Evolutionary conservation across 2,888 invertebrate genomes (phyloP).

Genomic region (Neocrepidodera transversa): DNA sequence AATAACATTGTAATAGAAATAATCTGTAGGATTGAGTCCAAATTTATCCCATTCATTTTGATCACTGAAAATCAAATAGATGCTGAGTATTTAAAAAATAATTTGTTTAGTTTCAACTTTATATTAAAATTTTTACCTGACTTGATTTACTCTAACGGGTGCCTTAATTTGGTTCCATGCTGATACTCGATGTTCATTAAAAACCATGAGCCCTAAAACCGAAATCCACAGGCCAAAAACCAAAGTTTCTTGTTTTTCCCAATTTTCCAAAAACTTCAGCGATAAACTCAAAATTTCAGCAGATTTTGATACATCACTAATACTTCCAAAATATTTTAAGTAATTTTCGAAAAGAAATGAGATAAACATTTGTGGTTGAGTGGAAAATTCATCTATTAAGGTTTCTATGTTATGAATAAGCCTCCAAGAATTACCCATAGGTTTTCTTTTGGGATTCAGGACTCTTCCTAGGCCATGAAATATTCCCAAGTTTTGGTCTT

Average conservation of each 20-base stretch:
- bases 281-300: constrained; percentile 74
- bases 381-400: constrained; percentile 71
- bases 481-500: constrained; percentile 75
- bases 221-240: constrained; percentile 69
- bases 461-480: constrained; percentile 80
- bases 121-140: background rate
- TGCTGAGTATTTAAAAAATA: no score
- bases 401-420: constrained; percentile 71
- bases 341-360: constrained; percentile 79
- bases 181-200: constrained; percentile 71
- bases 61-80: constrained; percentile 26
- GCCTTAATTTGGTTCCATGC: constrained; percentile 79
- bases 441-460: constrained; percentile 74
- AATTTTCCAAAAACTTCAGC: constrained; percentile 71
- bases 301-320: constrained; percentile 69
- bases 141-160: constrained; percentile 46
- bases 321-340: constrained; percentile 62
- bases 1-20: constrained; percentile 51
- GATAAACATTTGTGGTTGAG: constrained; percentile 71
- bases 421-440: constrained; percentile 59
- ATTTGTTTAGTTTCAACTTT: constrained; percentile 1
- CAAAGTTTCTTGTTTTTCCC: constrained; percentile 62
- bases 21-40: constrained; percentile 44
- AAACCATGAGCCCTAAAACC: constrained; percentile 75
- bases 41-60: constrained; percentile 11